Conservation (phyloP, 37 sponge, comb jelly and placozoan species). For the Mnemiopsis leidyi region DNA sequence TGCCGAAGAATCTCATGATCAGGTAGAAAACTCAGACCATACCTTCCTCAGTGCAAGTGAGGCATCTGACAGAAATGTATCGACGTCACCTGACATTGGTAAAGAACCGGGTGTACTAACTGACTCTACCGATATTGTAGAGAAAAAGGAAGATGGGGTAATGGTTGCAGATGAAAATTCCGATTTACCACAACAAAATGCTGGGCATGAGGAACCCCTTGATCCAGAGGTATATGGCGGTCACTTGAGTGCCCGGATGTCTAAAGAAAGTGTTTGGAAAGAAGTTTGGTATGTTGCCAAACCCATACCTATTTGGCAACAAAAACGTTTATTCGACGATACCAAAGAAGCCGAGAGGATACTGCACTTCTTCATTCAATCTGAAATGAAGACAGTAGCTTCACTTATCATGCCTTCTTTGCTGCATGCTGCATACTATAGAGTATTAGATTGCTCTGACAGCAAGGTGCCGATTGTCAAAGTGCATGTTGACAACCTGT, state of each 20-base stretch:
- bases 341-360: slow-evolving; percentile 96
- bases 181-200: background rate
- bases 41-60: slow-evolving; percentile 36
- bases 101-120: background rate
- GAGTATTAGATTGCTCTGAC: background rate
- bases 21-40: background rate
- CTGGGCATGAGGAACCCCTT: slow-evolving; percentile 29
- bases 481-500: background rate
- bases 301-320: slow-evolving; percentile 76
- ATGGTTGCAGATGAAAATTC: background rate
- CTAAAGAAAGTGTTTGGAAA: slow-evolving; percentile 80
- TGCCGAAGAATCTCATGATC: background rate
- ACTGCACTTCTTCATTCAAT: background rate
- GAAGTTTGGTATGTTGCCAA: slow-evolving; percentile 81
- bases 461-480: background rate
- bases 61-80: background rate
- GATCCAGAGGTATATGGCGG: slow-evolving; percentile 69
- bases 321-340: slow-evolving; percentile 94
- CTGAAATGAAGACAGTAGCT: background rate
- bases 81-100: background rate
- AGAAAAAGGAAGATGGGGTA: background rate
- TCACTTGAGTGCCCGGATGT: slow-evolving; percentile 85
- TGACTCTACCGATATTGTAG: background rate
- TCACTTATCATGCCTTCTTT: background rate
- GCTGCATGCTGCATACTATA: slow-evolving; percentile 40